Base-by-base conservation (phyloP, 2,888 invertebrate genomes). In the Ceraclea dissimilis region DNA sequence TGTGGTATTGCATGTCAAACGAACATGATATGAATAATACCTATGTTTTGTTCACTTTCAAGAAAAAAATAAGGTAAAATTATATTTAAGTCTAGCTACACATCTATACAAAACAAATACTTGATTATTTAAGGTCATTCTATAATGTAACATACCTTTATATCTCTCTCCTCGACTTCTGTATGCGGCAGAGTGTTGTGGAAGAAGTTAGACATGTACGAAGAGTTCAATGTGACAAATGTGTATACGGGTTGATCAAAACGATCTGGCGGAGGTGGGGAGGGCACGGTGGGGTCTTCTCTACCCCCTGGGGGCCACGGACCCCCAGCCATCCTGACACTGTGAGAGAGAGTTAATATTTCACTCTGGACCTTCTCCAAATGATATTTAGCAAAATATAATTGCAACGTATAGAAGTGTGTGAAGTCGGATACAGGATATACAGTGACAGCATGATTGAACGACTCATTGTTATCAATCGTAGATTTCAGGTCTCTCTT, bases 141-240 rank as follows among this genome's bases (percentile, higher is more conserved):
- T 10, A 26, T 26, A 26, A 26, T 6, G 22, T 46, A 17, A 52
- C 49, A 49, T 33, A 81, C 81, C 63, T 81, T 72, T 20, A 93
- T 78, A 65, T 95, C 94, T 43, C 78, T 66, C 50, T 80, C 77
- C 67, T 87, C 85, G 19, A 84, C 81, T 52, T 82, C 81, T 54
- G 76, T 73, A 43, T 93, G 78, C 54, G 78, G 75, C 53, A 80
- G 80, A 2, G 86, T 75, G 61, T 85, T 88, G 62, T 81, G 82
- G 66, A 86, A 87, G 66, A 93, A 91, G 70, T 88, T 86, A 20
- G 88, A 84, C 70, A 90, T 82, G 70, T 88, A 88, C 39, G 89
- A 82, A 69, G 94, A 90, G 17, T 88, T 86, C 60, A 78, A 79
- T 68, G 94, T 95, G 70, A 97, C 88, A 67, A 88, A 85, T 53